These are phyloP conservation scores for Mesorhabditis spiculigera DNA, from an alignment of 2,888 invertebrate genomes.

Conservation along the genomic window DNA sequence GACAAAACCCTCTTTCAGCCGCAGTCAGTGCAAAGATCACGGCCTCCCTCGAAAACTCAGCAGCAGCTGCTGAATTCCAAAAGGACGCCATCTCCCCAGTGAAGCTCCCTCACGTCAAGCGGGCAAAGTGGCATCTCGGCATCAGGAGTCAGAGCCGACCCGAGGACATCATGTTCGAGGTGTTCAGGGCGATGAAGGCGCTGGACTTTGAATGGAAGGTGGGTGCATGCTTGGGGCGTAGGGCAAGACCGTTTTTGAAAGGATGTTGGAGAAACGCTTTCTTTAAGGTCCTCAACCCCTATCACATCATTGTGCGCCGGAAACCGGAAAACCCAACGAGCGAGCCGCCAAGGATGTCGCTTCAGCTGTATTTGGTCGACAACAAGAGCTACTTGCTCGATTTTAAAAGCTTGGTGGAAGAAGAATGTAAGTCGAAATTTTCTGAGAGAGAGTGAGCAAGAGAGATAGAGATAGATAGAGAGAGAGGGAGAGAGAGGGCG, in stretches of 20 bases:
- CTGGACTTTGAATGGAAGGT: slow-evolving; percentile 95
- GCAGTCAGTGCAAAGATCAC: background rate
- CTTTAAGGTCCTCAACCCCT: slow-evolving; percentile 79
- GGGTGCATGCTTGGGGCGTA: background rate
- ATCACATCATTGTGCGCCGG: slow-evolving; percentile 87
- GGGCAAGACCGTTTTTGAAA: too few relatives aligned
- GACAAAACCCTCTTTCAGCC: background rate
- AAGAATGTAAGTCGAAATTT: slow-evolving; percentile 28
- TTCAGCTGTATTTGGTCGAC: slow-evolving; percentile 98
- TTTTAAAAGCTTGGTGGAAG: slow-evolving; percentile 78
- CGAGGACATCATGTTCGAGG: slow-evolving; percentile 99
- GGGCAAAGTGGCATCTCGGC: slow-evolving; percentile 96
- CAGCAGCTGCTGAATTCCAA: slow-evolving; percentile 16
- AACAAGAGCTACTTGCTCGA: slow-evolving; percentile 94
- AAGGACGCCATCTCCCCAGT: slow-evolving; percentile 3
- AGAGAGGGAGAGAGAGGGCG: too few relatives aligned
- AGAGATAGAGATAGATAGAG: too few relatives aligned
- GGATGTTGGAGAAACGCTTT: too few relatives aligned
- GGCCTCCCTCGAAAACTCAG: slow-evolving; percentile 13
- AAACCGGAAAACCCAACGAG: slow-evolving; percentile 66
- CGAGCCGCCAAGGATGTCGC: slow-evolving; percentile 78
- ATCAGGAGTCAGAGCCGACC: slow-evolving; percentile 98
- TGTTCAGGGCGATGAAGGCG: slow-evolving; percentile 97
- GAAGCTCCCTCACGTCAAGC: slow-evolving; percentile 68
- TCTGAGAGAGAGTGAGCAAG: too few relatives aligned